Percentiles rank a stretch among this genome's conserved stretches.
Conservation (phyloP, 2,797 vertebrate species). For the Acomys russatus region DNA sequence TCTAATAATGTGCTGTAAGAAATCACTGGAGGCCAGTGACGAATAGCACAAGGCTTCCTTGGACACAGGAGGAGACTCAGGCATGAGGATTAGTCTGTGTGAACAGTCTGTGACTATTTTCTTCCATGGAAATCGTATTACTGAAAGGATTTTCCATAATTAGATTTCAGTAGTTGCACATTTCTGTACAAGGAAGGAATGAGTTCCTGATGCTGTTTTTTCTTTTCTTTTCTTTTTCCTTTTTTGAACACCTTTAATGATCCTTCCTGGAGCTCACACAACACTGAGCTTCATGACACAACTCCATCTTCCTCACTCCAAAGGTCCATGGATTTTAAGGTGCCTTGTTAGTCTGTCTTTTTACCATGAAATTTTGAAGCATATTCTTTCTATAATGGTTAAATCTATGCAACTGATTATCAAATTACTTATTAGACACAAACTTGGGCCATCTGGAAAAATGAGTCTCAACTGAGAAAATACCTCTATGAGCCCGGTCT, state of each 20-base stretch:
- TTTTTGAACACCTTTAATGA: constrained; percentile 90
- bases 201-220: constrained; percentile 97
- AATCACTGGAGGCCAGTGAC: background rate
- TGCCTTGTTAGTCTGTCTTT: background rate
- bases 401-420: background rate
- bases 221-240: constrained; percentile 69
- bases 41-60: background rate
- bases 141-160: background rate
- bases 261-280: constrained; percentile 75
- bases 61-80: background rate
- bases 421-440: background rate
- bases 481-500: background rate
- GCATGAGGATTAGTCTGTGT: background rate
- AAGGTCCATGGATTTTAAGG: background rate
- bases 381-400: background rate
- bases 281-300: background rate
- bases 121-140: background rate
- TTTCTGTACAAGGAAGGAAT: constrained; percentile 82
- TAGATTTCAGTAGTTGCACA: constrained; percentile 57
- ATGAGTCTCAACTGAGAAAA: background rate
- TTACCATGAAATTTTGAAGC: background rate
- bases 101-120: background rate
- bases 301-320: background rate
- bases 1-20: background rate
- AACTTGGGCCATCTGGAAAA: background rate